Percentiles rank a stretch among this genome's conserved stretches.
phyloP scores from a whole-genome alignment of 2,113 vertebrate species.

The Charadrius vociferus region DNA sequence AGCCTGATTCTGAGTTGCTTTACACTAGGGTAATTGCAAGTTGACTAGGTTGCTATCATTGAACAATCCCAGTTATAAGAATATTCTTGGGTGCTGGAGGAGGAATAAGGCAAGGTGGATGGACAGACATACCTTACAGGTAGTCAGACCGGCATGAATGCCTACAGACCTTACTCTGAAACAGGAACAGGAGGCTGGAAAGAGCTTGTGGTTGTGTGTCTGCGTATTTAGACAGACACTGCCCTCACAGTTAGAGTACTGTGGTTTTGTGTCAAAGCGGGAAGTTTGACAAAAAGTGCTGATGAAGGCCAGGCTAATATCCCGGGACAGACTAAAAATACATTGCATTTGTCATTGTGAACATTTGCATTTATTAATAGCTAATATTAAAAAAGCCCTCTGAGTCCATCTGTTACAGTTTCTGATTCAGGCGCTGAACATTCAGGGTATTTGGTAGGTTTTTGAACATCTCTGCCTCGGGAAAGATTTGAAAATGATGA shows the following conservation, averaged over 20 bases:
- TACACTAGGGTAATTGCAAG: neutral
- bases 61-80: neutral
- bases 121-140: neutral
- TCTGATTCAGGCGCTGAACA: neutral
- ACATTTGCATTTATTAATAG: slow-evolving; percentile 40
- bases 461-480: neutral
- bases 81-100: neutral
- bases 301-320: slow-evolving; percentile 17
- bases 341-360: slow-evolving; percentile 32
- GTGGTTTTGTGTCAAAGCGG: neutral
- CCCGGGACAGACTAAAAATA: slow-evolving; percentile 34
- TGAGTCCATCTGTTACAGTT: slow-evolving; percentile 5
- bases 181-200: neutral
- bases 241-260: neutral
- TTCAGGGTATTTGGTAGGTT: neutral
- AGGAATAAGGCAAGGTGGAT: neutral
- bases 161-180: neutral
- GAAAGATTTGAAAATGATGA: neutral
- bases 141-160: neutral
- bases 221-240: neutral
- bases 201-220: neutral
- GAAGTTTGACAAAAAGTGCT: slow-evolving; percentile 15
- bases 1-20: neutral
- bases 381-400: neutral
- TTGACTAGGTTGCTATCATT: neutral